Evolutionary conservation across 2,888 invertebrate genomes (phyloP).

Genomic region (Ametastegia equiseti): DNA sequence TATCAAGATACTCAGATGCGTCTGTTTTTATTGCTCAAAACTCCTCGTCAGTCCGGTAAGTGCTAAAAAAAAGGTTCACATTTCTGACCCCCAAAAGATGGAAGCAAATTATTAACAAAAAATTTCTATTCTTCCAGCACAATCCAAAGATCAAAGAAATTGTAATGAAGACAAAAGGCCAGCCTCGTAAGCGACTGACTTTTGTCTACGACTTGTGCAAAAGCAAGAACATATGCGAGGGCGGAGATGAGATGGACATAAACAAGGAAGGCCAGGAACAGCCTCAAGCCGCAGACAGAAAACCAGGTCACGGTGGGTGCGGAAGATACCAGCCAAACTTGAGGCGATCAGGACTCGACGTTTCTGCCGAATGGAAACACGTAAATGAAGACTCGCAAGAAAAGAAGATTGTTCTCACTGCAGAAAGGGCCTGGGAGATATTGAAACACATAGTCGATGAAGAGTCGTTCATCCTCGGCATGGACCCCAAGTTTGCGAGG

Average conservation of each 20-base stretch:
- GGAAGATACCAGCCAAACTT: slow-evolving; percentile 98
- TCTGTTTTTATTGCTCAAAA: slow-evolving; percentile 99
- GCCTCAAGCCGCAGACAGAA: slow-evolving; percentile 77
- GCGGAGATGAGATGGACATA: slow-evolving; percentile 98
- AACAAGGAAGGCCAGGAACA: slow-evolving; percentile 85
- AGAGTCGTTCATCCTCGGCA: slow-evolving; percentile 94
- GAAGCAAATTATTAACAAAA: background rate
- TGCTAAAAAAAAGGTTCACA: slow-evolving; percentile 64
- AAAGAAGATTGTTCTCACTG: slow-evolving; percentile 94
- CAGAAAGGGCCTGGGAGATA: slow-evolving; percentile 98
- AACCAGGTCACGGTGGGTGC: slow-evolving; percentile 94
- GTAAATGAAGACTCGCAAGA: slow-evolving; percentile 99
- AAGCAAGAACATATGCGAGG: slow-evolving; percentile 98
- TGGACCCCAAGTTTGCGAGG: slow-evolving; percentile 98
- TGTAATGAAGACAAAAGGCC: slow-evolving; percentile 96
- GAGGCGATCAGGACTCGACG: slow-evolving; percentile 91
- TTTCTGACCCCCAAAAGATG: slow-evolving; percentile 1
- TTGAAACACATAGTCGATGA: slow-evolving; percentile 97
- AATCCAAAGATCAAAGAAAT: slow-evolving; percentile 96
- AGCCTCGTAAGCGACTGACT: slow-evolving; percentile 94
- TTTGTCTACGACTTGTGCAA: slow-evolving; percentile 99
- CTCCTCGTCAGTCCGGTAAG: slow-evolving; percentile 95
- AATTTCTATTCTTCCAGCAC: slow-evolving; percentile 80
- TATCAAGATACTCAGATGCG: slow-evolving; percentile 98
- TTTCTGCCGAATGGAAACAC: slow-evolving; percentile 99